Conservation (phyloP, 2,797 vertebrate species). For the Myripristis jacobus region DNA sequence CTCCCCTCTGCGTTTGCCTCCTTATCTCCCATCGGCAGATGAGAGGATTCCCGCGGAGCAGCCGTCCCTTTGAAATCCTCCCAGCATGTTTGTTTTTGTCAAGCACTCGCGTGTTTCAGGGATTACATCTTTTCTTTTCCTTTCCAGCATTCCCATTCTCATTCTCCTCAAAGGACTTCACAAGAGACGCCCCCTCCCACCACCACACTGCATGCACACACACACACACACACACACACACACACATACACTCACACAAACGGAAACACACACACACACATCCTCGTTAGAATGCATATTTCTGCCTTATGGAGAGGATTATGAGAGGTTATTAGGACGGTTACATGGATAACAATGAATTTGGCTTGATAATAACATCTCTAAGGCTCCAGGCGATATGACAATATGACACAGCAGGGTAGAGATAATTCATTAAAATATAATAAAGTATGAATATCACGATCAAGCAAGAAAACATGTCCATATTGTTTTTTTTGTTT, state of each 20-base stretch:
- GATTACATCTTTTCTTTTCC: constrained; percentile 76
- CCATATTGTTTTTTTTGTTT: too few relatives aligned
- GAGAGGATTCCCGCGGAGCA: constrained; percentile 63
- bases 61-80: constrained; percentile 72
- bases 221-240: constrained; percentile 27
- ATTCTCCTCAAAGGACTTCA: constrained; percentile 58
- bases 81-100: constrained; percentile 77
- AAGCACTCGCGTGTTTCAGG: constrained; percentile 72
- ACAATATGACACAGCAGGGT: not conserved
- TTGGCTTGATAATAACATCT: not conserved
- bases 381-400: not conserved
- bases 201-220: constrained; percentile 20
- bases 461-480: not conserved
- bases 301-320: constrained; percentile 17
- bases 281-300: constrained; percentile 19
- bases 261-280: constrained; percentile 19
- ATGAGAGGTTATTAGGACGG: constrained; percentile 28
- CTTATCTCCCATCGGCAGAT: constrained; percentile 69
- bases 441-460: not conserved
- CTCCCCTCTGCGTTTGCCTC: constrained; percentile 43
- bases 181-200: constrained; percentile 20
- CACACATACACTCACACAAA: constrained; percentile 22
- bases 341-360: constrained; percentile 27
- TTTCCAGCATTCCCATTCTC: constrained; percentile 61
- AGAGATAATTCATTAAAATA: constrained; percentile 11